A percentile compares a stretch with the other conserved stretches of the same genome.
Conservation (phyloP, 2,113 vertebrate genomes). For the Nothocercus julius region DNA sequence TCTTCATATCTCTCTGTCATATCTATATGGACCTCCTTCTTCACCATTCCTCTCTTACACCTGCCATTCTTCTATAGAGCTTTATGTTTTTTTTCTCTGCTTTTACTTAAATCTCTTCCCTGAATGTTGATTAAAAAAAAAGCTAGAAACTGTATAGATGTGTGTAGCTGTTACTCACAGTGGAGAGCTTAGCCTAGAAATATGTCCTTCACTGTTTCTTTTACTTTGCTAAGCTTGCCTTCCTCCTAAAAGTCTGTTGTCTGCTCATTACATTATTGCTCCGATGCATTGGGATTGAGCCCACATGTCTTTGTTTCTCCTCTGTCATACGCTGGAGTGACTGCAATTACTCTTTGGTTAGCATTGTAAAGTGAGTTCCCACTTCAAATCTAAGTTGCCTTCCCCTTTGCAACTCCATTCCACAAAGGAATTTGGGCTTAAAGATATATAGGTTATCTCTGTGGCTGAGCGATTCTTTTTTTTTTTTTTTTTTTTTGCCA, state of each 20-base stretch:
- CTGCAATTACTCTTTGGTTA: neutral
- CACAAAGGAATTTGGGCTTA: conserved; percentile 39
- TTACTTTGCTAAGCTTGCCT: neutral
- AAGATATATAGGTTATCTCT: conserved; percentile 22
- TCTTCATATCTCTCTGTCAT: neutral
- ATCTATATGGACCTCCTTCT: neutral
- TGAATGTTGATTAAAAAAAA: neutral
- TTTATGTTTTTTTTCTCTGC: neutral
- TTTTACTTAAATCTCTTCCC: neutral
- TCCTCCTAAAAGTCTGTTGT: neutral
- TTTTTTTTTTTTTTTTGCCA: neutral
- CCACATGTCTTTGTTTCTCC: neutral
- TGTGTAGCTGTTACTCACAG: neutral
- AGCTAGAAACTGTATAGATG: neutral
- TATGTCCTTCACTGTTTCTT: neutral
- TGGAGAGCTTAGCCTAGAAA: neutral
- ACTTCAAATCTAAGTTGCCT: neutral
- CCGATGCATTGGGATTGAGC: neutral
- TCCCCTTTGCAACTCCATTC: neutral
- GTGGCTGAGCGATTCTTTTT: neutral
- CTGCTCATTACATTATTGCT: neutral
- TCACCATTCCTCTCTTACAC: neutral
- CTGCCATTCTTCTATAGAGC: neutral
- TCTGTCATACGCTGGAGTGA: neutral
- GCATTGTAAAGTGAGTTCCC: neutral